Conservation (phyloP, 2,113 vertebrate genomes). For the Ochotona curzoniae region DNA sequence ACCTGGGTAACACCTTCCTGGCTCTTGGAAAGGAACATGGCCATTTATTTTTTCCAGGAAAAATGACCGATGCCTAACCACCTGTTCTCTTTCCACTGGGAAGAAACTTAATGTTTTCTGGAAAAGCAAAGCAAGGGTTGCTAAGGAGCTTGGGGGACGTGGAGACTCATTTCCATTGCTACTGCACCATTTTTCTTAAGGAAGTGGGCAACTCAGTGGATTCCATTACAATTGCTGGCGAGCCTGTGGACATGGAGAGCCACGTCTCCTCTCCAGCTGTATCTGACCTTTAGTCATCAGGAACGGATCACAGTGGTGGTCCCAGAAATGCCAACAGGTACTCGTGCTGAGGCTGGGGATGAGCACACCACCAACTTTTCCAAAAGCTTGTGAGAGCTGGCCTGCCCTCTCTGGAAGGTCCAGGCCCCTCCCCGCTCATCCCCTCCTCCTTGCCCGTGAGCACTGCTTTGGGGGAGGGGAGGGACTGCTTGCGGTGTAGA, state of each 20-base stretch:
- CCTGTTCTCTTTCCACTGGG: background rate
- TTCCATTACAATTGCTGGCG: background rate
- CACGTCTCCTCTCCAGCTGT: background rate
- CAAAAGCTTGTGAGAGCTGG: background rate
- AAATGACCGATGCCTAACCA: background rate
- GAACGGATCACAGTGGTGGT: background rate
- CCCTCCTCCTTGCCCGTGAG: background rate
- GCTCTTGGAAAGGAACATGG: background rate
- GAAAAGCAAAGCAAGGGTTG: accelerated
- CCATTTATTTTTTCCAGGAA: background rate
- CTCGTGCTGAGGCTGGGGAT: background rate
- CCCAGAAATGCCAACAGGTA: background rate
- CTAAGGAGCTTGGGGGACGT: background rate
- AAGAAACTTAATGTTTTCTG: background rate
- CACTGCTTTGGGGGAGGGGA: no score
- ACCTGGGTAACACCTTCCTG: background rate
- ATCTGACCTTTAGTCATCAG: constrained; percentile 28
- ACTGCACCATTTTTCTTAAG: background rate
- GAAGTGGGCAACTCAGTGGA: background rate
- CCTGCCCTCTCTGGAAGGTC: no score
- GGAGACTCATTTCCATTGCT: background rate
- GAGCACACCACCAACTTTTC: background rate
- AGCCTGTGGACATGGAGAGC: background rate
- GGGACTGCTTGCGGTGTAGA: no score
- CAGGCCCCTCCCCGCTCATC: background rate